A percentile compares a stretch with the other conserved stretches of the same genome.
Evolutionary conservation across 2,797 vertebrate genomes (phyloP).

Genomic region (Aulostomus chinensis): DNA sequence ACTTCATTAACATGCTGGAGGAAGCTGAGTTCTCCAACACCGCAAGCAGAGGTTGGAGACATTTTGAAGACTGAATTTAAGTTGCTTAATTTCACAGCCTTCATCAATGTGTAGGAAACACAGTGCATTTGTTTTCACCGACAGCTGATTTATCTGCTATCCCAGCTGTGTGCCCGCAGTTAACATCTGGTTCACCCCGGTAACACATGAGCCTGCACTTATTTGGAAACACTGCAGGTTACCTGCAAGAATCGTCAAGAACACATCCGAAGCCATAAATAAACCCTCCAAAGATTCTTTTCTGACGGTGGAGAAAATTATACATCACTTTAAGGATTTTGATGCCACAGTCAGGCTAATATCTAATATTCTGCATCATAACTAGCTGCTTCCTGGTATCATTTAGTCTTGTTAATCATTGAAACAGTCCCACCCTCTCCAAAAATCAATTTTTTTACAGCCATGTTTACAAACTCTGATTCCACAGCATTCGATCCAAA

Average conservation of each 20-base stretch:
- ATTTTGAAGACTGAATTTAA: not conserved
- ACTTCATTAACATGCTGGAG: not conserved
- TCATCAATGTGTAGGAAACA: not conserved
- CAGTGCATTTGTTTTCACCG: too few relatives aligned
- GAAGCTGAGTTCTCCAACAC: not conserved
- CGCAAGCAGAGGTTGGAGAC: not conserved
- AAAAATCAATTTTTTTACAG: constrained; percentile 16
- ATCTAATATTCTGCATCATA: too few relatives aligned
- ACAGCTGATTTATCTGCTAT: not conserved
- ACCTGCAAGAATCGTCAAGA: too few relatives aligned
- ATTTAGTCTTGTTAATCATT: constrained; percentile 7
- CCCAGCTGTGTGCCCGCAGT: constrained; percentile 1
- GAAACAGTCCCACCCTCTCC: constrained; percentile 10
- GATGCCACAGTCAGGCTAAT: too few relatives aligned
- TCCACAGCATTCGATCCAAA: constrained; percentile 11
- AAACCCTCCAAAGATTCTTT: too few relatives aligned
- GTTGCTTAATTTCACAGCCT: not conserved
- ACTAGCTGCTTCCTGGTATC: not conserved
- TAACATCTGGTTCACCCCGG: constrained; percentile 3
- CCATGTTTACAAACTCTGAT: constrained; percentile 2
- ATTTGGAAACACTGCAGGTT: too few relatives aligned
- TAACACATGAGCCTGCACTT: too few relatives aligned
- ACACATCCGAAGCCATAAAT: too few relatives aligned
- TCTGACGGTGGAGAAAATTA: too few relatives aligned
- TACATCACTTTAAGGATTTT: too few relatives aligned